Conservation (phyloP, 2,888 invertebrate species). For the Encarsia formosa region DNA sequence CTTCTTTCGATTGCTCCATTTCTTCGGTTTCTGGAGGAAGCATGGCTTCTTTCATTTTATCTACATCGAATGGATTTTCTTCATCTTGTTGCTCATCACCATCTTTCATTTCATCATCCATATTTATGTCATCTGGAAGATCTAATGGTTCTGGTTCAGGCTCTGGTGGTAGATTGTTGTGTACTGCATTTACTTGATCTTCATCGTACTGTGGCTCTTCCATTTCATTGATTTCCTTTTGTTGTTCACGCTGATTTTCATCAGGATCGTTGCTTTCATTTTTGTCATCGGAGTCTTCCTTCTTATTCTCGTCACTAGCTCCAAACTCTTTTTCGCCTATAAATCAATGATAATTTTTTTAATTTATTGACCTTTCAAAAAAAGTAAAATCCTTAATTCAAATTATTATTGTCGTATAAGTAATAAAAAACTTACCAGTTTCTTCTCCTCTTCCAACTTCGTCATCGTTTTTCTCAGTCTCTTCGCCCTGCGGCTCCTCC, state of each 20-base stretch:
- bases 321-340: conserved; percentile 55
- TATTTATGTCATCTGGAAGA: conserved; percentile 78
- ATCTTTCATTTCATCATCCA: conserved; percentile 68
- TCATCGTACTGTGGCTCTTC: conserved; percentile 73
- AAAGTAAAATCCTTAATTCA: no score
- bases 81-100: conserved; percentile 59
- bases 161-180: conserved; percentile 71
- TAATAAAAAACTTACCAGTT: conserved; percentile 57
- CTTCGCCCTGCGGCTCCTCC: conserved; percentile 57
- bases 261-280: conserved; percentile 32
- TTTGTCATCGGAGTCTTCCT: conserved; percentile 22
- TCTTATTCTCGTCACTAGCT: conserved; percentile 48
- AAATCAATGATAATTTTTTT: not conserved
- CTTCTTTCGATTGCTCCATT: conserved; percentile 45
- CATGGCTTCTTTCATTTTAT: conserved; percentile 63
- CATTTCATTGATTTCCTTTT: conserved; percentile 76
- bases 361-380: no score
- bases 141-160: conserved; percentile 85
- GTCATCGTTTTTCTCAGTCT: conserved; percentile 61
- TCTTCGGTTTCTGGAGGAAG: conserved; percentile 45
- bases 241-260: conserved; percentile 52
- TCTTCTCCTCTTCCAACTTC: conserved; percentile 63
- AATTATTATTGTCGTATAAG: no score
- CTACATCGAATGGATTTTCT: conserved; percentile 83
- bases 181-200: conserved; percentile 78